A percentile compares a stretch with the other conserved stretches of the same genome.
Evolutionary conservation across 2,797 vertebrate genomes (phyloP).

Genomic region (Phaenicophaeus curvirostris): DNA sequence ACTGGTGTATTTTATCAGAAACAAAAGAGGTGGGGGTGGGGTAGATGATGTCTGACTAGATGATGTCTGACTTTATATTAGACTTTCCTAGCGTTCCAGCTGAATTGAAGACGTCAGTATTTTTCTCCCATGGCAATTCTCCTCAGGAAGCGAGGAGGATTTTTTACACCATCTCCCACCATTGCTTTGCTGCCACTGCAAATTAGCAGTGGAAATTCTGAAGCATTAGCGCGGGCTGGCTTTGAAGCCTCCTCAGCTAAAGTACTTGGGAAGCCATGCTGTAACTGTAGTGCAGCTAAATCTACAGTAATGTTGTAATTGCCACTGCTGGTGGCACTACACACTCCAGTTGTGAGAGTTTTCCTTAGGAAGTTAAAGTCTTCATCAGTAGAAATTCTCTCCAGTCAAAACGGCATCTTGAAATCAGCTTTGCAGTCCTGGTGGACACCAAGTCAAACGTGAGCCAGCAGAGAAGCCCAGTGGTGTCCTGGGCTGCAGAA

Average conservation of each 20-base stretch:
- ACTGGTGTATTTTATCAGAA: neutral
- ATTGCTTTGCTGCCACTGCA: neutral
- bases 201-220: neutral
- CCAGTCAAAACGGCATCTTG: neutral
- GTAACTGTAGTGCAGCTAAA: too few species aligned
- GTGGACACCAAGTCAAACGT: rapidly evolving
- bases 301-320: neutral
- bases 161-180: neutral
- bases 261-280: neutral
- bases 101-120: neutral
- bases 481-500: neutral
- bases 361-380: neutral
- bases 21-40: neutral
- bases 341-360: neutral
- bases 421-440: neutral
- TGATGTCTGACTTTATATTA: neutral
- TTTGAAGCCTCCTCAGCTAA: neutral
- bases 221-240: neutral
- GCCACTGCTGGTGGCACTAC: neutral
- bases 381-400: neutral
- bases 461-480: too few species aligned
- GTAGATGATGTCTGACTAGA: neutral
- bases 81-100: neutral
- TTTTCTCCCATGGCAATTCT: neutral
- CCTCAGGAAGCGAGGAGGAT: neutral